Evolutionary conservation across 1,140 invertebrate species (phyloP).

Genomic region (Trissolcus basalis): DNA sequence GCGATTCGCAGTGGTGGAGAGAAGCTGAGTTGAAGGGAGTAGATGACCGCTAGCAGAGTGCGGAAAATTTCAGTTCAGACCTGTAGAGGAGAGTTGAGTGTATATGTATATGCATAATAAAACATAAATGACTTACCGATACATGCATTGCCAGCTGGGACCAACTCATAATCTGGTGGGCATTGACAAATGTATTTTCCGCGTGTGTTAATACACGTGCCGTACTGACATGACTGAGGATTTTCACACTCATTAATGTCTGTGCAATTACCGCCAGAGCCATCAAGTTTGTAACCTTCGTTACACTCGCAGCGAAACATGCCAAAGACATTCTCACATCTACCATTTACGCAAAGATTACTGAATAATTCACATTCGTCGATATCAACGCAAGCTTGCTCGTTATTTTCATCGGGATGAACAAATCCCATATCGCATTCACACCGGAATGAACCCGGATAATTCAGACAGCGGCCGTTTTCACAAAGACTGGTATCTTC

Average conservation of each 20-base stretch:
- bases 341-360: conserved; percentile 90
- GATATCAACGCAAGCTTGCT: conserved; percentile 89
- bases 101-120: too few species aligned
- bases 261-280: conserved; percentile 84
- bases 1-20: too few species aligned
- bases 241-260: conserved; percentile 91
- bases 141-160: conserved; percentile 82
- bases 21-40: too few species aligned
- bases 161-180: conserved; percentile 81
- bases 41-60: too few species aligned
- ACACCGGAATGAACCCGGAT: conserved; percentile 88
- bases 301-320: conserved; percentile 92
- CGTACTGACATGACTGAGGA: conserved; percentile 85
- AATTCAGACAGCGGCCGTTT: conserved; percentile 89
- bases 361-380: conserved; percentile 93
- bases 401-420: conserved; percentile 82
- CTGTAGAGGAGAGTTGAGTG: too few species aligned
- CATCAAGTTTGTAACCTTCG: conserved; percentile 88
- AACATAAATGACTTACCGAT: conserved; percentile 83
- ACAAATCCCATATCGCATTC: conserved; percentile 91
- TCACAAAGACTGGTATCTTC: conserved; percentile 86
- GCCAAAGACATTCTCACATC: conserved; percentile 91
- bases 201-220: conserved; percentile 87
- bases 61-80: too few species aligned
- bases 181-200: conserved; percentile 90